phyloP scores from a whole-genome alignment of 2,888 invertebrate genomes.

The Balanococcus diminutus region DNA sequence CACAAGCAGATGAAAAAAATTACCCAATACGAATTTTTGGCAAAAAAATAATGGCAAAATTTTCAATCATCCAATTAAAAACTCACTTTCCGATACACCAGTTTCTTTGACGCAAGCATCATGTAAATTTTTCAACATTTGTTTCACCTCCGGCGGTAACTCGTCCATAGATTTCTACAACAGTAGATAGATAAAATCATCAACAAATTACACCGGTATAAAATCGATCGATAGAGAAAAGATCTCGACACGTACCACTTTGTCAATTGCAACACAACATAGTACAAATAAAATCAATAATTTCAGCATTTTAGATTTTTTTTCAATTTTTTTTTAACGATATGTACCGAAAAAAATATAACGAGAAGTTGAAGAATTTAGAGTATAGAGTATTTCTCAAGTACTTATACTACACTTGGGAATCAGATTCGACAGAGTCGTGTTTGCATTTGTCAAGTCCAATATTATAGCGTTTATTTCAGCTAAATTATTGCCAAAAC shows the following conservation, averaged over 20 bases:
- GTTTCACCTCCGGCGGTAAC: not conserved
- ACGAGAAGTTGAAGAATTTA: not conserved
- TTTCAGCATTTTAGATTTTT: not conserved
- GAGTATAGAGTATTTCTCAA: not conserved
- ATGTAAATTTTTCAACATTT: conserved; percentile 33
- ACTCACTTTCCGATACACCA: conserved; percentile 19
- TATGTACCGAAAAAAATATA: not conserved
- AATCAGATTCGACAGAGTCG: not conserved
- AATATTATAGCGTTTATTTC: not conserved
- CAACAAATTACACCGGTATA: not conserved
- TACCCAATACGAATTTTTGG: not conserved
- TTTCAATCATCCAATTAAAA: not conserved
- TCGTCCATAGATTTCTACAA: not conserved
- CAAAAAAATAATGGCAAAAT: not conserved
- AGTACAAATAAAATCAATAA: not conserved
- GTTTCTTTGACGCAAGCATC: not conserved
- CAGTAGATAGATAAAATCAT: not conserved
- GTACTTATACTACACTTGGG: not conserved
- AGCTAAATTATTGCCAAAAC: not conserved
- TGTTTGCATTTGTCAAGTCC: not conserved
- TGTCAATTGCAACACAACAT: not conserved
- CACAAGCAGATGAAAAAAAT: not conserved
- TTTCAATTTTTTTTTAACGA: not conserved
- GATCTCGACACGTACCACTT: conserved; percentile 26
- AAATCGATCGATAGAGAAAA: not conserved